Evolutionary conservation across 2,888 invertebrate species (phyloP), one percentile per base, ranked within the genome.

Genomic region (Chirona hameri): DNA sequence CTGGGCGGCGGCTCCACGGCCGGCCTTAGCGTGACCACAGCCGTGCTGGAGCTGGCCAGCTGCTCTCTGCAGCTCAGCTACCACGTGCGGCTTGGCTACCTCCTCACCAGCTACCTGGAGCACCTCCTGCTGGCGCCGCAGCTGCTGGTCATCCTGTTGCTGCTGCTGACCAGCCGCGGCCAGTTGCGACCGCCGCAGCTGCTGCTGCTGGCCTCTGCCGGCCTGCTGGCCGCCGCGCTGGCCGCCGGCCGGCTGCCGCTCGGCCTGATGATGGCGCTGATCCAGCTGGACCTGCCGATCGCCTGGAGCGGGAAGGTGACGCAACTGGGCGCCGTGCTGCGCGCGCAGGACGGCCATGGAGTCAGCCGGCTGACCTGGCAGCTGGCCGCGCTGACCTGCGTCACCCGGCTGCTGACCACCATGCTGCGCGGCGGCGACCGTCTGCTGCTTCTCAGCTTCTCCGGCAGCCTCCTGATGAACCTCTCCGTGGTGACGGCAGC

Each of bases 111-210:
- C 31, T 76, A 31, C 72, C 72, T 76, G 15, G 72, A 76, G 39
- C 15, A 76, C 72, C 31, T 14, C n/a, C 18, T 31, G 72, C 72
- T 76, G 72, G 72, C 31, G 72, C 72, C 72, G 72, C 72, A 76
- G 21, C 31, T 31, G 31, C 15, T 31, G n/a, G n/a, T n/a, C n/a
- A n/a, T n/a, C n/a, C n/a, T n/a, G n/a, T n/a, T n/a, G n/a, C n/a
- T n/a, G n/a, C 21, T 76, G 72, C 39, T 76, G 72, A 18, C 24
- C 3, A 5, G 1, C 21, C 4, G 31, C 29, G 72, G 72, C 2
- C 29, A 31, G 15, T 31, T 29, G 72, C 72, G 4, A n/a, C n/a
- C n/a, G n/a, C n/a, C n/a, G n/a, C n/a, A n/a, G n/a, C n/a, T n/a
- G n/a, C n/a, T n/a, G n/a, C n/a, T n/a, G n/a, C n/a, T n/a, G n/a